A percentile compares a stretch with the other conserved stretches of the same genome.
These are phyloP conservation scores for Sebastiscus tertius DNA, from an alignment of 2,797 vertebrate genomes.

Conservation along the genomic window DNA sequence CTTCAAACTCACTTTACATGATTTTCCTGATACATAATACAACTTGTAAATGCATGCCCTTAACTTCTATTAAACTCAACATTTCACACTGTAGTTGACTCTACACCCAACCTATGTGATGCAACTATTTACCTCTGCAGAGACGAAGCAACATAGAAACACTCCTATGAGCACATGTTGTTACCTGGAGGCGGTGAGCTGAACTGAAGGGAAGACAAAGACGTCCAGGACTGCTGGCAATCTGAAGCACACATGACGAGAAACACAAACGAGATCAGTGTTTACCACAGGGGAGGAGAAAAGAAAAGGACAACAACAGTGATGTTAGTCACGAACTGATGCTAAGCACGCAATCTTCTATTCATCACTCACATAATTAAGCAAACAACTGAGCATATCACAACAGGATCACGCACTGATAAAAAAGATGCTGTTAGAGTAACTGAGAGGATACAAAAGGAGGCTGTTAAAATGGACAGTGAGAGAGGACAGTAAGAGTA, in stretches of 20 bases:
- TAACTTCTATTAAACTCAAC: not conserved
- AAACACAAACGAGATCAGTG: not conserved
- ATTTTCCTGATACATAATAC: not conserved
- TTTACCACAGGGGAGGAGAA: not conserved
- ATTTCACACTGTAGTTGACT: not conserved
- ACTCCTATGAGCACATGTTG: not conserved
- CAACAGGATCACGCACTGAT: not conserved
- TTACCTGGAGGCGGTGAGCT: constrained; percentile 84
- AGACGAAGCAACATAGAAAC: not conserved
- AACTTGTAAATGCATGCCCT: not conserved
- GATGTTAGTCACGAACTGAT: not conserved
- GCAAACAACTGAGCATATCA: not conserved
- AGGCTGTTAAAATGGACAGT: not conserved
- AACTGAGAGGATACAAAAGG: not conserved
- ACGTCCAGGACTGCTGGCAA: constrained; percentile 83
- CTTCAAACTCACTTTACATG: not conserved
- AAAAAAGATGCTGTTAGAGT: not conserved
- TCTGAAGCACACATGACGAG: constrained; percentile 59
- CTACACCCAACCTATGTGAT: not conserved
- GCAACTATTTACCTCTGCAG: not conserved
- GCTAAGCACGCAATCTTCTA: not conserved
- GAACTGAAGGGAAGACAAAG: constrained; percentile 81
- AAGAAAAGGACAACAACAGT: not conserved
- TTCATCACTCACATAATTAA: not conserved
- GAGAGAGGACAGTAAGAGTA: not conserved